A percentile compares a stretch with the other conserved stretches of the same genome.
Conservation (phyloP, 37 sponge, comb jelly and placozoan genomes). For the Theonella swinhoei region DNA sequence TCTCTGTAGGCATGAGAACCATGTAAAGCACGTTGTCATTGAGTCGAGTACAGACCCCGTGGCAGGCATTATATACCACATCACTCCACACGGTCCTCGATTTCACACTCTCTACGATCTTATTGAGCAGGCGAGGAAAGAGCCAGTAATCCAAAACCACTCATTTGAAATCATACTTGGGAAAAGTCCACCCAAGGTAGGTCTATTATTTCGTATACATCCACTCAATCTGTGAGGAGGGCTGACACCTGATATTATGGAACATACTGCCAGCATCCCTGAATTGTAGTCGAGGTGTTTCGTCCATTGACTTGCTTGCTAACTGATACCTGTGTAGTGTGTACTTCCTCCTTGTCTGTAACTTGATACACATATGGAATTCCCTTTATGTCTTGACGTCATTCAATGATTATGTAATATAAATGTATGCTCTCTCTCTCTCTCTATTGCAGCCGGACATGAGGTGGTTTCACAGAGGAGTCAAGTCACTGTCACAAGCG, state of each 20-base stretch:
- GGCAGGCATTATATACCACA: conserved; percentile 70
- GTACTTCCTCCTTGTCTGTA: too few species aligned
- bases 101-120: conserved; percentile 68
- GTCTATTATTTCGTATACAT: neutral
- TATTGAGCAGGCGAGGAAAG: conserved; percentile 66
- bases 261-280: too few species aligned
- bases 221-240: neutral
- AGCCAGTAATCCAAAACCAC: conserved; percentile 75
- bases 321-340: too few species aligned
- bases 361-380: too few species aligned
- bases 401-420: neutral
- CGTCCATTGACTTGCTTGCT: too few species aligned
- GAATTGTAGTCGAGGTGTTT: too few species aligned
- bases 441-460: conserved; percentile 48
- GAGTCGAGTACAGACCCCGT: conserved; percentile 72
- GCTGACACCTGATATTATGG: too few species aligned
- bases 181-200: conserved; percentile 74
- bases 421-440: neutral
- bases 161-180: conserved; percentile 61
- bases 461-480: conserved; percentile 60
- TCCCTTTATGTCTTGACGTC: neutral
- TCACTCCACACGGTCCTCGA: conserved; percentile 75
- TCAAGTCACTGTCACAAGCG: conserved; percentile 72
- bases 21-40: conserved; percentile 76
- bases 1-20: conserved; percentile 61